Evolutionary conservation across 2,797 vertebrate species (phyloP), one percentile per base, ranked within the genome.

Genomic region (Gallinago stenura): DNA sequence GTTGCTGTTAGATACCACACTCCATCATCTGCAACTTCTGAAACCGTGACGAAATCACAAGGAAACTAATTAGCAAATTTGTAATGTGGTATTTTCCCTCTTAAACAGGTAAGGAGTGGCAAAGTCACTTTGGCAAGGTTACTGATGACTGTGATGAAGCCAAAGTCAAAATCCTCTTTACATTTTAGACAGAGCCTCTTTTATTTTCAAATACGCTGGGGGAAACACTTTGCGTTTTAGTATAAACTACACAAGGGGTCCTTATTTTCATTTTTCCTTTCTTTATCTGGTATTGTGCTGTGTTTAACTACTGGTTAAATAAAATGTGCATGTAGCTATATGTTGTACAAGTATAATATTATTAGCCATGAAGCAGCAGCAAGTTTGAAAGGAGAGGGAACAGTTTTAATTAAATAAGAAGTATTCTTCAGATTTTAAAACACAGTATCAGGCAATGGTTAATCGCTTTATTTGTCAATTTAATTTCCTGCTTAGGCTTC

Each of bases 21-120:
- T 78, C 37, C 3, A 2, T 90, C 45, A 46, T 5, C 56, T 62
- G 62, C 45, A 68, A 9, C 64, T 61, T 46, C 71, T 71, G 83
- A 64, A 95, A 83, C 12, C 0, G 3, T 69, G 80, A 45, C 3
- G 17, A 45, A 91, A 87, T 84, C 83, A 19, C n/a, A 46, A 28
- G 73, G 85, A 83, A 94, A 69, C 50, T 66, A 83, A 89, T 92
- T 79, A 75, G 61, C 39, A 69, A 88, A 84, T 90, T 76, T 79
- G 43, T 89, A 43, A 35, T 15, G 17, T 48, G 56, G 57, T 76
- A 5, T 81, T 95, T 91, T 91, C 76, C 80, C 43, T 82, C 58
- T 33, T 53, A 35, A 46, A 61, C 37, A 41, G 58, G 43, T 58
- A 69, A 66, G 86, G 90, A 92, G 62, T 50, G 66, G 72, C 87